A percentile compares a stretch with the other conserved stretches of the same genome.
Evolutionary conservation across 2,797 vertebrate genomes (phyloP).

Genomic region (Siniperca scherzeri): DNA sequence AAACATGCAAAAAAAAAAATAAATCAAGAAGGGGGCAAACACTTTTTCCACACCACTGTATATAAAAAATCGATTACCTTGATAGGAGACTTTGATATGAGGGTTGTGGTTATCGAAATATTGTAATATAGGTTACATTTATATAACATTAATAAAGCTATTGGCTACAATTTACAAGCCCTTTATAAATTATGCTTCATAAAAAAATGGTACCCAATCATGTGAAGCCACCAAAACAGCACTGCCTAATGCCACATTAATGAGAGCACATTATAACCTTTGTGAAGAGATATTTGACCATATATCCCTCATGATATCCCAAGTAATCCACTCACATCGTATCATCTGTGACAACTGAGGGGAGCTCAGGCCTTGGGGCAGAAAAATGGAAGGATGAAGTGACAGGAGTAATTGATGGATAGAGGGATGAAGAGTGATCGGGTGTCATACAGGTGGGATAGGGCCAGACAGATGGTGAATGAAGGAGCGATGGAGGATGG

Average conservation of each 20-base stretch:
- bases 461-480: constrained; percentile 77
- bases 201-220: background rate
- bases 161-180: constrained; percentile 1
- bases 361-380: constrained; percentile 79
- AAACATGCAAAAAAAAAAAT: too few species aligned
- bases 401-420: constrained; percentile 80
- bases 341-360: constrained; percentile 77
- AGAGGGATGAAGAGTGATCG: constrained; percentile 81
- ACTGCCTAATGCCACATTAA: constrained; percentile 30
- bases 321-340: constrained; percentile 73
- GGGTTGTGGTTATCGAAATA: background rate
- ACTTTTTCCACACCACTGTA: too few species aligned
- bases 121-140: background rate
- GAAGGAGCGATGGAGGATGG: constrained; percentile 74
- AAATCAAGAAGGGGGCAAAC: too few species aligned
- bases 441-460: constrained; percentile 81
- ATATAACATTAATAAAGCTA: constrained; percentile 6
- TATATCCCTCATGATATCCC: constrained; percentile 63
- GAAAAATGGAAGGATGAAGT: constrained; percentile 74
- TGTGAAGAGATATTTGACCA: constrained; percentile 47
- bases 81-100: background rate
- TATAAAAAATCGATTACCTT: too few species aligned
- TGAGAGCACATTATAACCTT: constrained; percentile 52
- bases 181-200: background rate
- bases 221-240: background rate